Percentiles rank a stretch among this genome's conserved stretches.
These are phyloP conservation scores for Tenthredo notha DNA, from an alignment of 2,888 invertebrate species.

Conservation along the genomic window DNA sequence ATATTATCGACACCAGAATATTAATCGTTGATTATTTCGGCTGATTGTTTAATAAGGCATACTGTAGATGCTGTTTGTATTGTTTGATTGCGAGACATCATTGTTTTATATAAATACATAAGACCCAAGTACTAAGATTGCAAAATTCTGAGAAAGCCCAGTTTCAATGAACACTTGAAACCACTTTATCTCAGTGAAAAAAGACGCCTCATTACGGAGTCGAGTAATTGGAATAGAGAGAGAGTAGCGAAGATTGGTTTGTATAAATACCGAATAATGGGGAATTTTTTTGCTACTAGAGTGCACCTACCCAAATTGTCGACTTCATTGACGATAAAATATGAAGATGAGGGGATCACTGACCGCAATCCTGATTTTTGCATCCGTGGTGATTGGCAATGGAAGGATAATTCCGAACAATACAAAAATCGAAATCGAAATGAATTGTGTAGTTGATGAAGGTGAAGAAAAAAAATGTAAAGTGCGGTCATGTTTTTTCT, in stretches of 20 bases:
- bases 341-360: neutral
- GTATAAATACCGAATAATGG: neutral
- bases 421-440: neutral
- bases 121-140: neutral
- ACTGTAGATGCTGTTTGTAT: neutral
- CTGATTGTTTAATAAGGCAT: no score
- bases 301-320: neutral
- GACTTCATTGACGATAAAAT: neutral
- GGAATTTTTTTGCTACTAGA: neutral
- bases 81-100: neutral
- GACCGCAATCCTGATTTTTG: neutral
- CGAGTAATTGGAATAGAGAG: neutral
- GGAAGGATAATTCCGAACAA: conserved; percentile 60
- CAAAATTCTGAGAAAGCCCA: neutral
- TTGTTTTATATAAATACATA: neutral
- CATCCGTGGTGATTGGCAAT: neutral
- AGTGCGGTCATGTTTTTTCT: neutral
- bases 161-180: neutral
- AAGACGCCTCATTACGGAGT: neutral
- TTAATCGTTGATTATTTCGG: neutral
- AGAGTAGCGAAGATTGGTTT: neutral
- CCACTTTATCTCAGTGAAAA: neutral
- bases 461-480: neutral
- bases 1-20: neutral
- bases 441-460: neutral